Base-by-base conservation (phyloP, 2,113 vertebrate species). In the Mobula birostris region DNA sequence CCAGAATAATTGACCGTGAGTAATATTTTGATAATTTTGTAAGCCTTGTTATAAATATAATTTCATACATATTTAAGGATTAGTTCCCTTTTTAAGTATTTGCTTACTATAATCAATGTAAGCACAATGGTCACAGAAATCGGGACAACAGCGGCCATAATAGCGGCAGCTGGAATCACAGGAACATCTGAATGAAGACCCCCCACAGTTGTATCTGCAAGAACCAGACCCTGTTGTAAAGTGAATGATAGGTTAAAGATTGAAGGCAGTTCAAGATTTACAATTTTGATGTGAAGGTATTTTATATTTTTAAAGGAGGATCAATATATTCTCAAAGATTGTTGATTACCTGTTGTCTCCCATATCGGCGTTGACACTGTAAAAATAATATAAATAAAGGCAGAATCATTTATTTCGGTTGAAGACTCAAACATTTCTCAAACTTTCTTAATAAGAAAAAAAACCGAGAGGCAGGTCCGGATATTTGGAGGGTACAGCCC, bases 151-250 rank as follows among this genome's bases (percentile, higher is more conserved):
- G 90, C 5, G 72, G 90, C 90, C 66, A 92, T 48, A 12, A 40
- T 72, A 70, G 24, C 1, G 19, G 40, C 90, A 92, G 66, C 9
- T 92, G 90, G 17, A 70, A 92, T 48, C 66, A 92, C 90, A 72
- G 90, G 90, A 92, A 72, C 90, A 92, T n/a, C 17, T 32, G 11
- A n/a, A 92, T 5, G 63, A 68, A 72, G 36, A 24, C 3, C 63
- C 19, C 7, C 66, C 63, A 40, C 90, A 92, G 90, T 72, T 92
- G 17, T 70, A 92, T 92, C 90, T 92, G 90, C 90, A 92, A 1
- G 90, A 92, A 19, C 29, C 87, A 5, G 7, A 29, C 12, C 29
- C 63, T 92, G 88, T 91, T 66, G 40, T 66, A 88, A 11, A 88
- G 61, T 21, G n/a, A 68, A 91, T 32, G 29, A 1, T 66, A 32